Evolutionary conservation across 1,140 invertebrate species (phyloP).

Genomic region (Lasioglossum albipes): DNA sequence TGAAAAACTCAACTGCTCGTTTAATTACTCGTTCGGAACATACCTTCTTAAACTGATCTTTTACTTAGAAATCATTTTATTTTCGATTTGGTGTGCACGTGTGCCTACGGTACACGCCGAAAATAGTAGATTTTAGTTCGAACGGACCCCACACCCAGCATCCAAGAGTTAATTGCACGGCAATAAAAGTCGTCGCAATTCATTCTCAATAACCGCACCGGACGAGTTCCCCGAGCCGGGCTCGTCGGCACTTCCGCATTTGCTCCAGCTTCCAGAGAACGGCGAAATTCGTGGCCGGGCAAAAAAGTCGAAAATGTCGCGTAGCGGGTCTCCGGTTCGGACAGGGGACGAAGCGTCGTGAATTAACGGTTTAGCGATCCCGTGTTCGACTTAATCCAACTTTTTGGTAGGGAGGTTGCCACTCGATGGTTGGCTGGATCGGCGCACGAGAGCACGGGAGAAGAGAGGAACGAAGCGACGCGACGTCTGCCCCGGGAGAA

Average conservation of each 20-base stretch:
- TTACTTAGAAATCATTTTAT: too few species aligned
- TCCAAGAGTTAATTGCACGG: conserved; percentile 17
- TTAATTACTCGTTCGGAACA: too few species aligned
- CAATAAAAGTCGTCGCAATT: not conserved
- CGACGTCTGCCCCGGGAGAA: not conserved
- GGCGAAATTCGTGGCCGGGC: not conserved
- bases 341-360: not conserved
- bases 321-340: too few species aligned
- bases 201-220: not conserved
- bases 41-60: too few species aligned
- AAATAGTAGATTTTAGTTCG: too few species aligned
- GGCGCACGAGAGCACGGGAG: not conserved
- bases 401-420: not conserved
- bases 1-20: too few species aligned
- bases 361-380: not conserved
- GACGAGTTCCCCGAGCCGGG: not conserved
- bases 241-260: not conserved
- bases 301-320: not conserved
- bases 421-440: not conserved
- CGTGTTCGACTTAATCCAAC: not conserved
- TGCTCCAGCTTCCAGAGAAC: not conserved
- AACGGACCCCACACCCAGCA: too few species aligned
- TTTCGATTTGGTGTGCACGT: too few species aligned
- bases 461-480: not conserved
- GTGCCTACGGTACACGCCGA: too few species aligned